Evolutionary conservation across 2,113 vertebrate species (phyloP).

Genomic region (Coracopsis vasa): DNA sequence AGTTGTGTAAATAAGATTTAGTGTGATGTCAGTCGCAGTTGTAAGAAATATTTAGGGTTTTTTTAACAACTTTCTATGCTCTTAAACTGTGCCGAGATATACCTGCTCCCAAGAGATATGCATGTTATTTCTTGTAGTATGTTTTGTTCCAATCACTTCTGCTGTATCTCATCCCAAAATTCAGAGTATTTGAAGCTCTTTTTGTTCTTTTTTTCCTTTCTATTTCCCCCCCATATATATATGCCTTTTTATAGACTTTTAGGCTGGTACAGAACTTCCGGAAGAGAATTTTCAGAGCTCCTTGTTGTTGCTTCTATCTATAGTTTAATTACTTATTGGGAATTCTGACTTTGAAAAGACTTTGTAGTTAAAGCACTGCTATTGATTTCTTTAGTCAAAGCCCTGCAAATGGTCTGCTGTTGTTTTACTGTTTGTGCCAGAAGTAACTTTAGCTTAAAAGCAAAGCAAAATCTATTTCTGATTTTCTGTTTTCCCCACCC

Average conservation of each 20-base stretch:
- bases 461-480: background rate
- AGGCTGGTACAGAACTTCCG: background rate
- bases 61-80: background rate
- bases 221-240: background rate
- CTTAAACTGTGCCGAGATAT: background rate
- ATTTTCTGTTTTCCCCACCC: background rate
- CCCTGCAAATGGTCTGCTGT: background rate
- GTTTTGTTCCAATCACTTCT: background rate
- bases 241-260: background rate
- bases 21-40: background rate
- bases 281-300: background rate
- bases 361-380: background rate
- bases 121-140: background rate
- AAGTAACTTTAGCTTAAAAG: background rate
- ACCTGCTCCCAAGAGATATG: background rate
- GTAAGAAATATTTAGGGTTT: background rate
- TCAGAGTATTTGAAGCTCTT: background rate
- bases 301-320: background rate
- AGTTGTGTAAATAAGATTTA: constrained; percentile 33
- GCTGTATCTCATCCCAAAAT: background rate
- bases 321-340: background rate
- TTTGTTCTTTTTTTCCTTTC: background rate
- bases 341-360: background rate
- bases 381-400: background rate
- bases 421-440: background rate